Evolutionary conservation across 1,140 invertebrate species (phyloP), one percentile per base, ranked within the genome.

Genomic region (Neomicropteryx cornuta): DNA sequence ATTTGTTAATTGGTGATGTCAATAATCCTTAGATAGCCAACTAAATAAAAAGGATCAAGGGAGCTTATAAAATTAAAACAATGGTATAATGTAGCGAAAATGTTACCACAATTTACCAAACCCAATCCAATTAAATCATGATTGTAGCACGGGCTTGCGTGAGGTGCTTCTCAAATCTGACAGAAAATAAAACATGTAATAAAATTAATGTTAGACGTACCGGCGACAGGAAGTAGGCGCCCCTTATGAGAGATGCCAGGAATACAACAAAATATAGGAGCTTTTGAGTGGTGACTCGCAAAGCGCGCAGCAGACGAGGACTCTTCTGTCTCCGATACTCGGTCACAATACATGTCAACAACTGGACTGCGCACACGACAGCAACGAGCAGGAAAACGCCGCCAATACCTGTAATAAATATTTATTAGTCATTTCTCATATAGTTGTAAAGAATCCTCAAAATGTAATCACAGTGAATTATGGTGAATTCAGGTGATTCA

Each of bases 211-310:
- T 28, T 28, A 29, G 44, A 75, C 75, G 77, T 68, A 91, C 87
- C 46, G 86, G 86, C 28, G 84, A 86, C 10, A 87, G 83, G 40
- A 93, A 94, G 58, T 92, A 93, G 18, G 87, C 86, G 17, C 87
- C 88, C 37, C 89, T 64, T 29, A 94, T 76, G 1, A 82, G 68
- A 18, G 89, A 81, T 0, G 89, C 90, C 16, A 93, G 66, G 60
- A 90, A 91, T 14, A 87, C 86, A 39, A 94, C 76, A 43, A 92
- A 77, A 56, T 94, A 94, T 5, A 96, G 72, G 44, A 90, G 68
- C 69, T 96, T 96, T 55, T 93, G 90, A 3, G 83, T 92, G 35
- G 89, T 94, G 24, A 94, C 73, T 48, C 83, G 75, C 54, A 86
- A 91, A 5, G 89, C 88, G 41, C 77, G 70, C 1, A 85, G 54